Evolutionary conservation across 2,797 vertebrate genomes (phyloP).

Genomic region (Xiphorhynchus erythropygius): DNA sequence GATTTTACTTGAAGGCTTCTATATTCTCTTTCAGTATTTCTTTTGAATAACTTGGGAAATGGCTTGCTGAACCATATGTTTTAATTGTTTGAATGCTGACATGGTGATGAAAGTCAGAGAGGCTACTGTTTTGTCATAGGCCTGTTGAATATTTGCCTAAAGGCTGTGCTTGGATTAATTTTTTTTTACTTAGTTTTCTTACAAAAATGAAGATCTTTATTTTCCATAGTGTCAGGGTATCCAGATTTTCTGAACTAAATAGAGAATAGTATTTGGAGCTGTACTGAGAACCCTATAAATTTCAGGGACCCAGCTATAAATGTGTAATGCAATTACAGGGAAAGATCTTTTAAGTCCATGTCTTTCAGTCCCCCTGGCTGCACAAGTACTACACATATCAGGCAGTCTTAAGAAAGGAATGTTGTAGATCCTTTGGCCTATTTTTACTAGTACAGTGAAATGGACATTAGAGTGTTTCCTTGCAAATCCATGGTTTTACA

Average conservation of each 20-base stretch:
- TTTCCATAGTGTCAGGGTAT: background rate
- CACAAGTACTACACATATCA: background rate
- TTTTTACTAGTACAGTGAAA: background rate
- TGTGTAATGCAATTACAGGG: background rate
- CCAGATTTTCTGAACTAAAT: background rate
- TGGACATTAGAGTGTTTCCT: background rate
- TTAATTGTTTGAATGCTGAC: background rate
- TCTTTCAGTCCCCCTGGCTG: background rate
- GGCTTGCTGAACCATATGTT: background rate
- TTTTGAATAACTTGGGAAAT: background rate
- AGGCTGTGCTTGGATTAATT: background rate
- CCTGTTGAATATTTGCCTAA: background rate
- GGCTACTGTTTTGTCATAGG: background rate
- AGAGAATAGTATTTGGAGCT: background rate
- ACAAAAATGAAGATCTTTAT: background rate
- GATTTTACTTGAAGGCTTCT: background rate
- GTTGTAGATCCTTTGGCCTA: background rate
- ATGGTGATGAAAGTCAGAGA: background rate
- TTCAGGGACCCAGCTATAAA: background rate
- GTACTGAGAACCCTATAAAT: background rate
- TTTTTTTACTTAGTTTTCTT: background rate
- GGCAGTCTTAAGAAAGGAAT: background rate
- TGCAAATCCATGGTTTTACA: background rate
- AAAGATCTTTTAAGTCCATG: background rate
- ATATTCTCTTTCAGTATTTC: background rate